A percentile compares a stretch with the other conserved stretches of the same genome.
Evolutionary conservation across 2,113 vertebrate genomes (phyloP).

Genomic region (Cyprinodon variegatus): DNA sequence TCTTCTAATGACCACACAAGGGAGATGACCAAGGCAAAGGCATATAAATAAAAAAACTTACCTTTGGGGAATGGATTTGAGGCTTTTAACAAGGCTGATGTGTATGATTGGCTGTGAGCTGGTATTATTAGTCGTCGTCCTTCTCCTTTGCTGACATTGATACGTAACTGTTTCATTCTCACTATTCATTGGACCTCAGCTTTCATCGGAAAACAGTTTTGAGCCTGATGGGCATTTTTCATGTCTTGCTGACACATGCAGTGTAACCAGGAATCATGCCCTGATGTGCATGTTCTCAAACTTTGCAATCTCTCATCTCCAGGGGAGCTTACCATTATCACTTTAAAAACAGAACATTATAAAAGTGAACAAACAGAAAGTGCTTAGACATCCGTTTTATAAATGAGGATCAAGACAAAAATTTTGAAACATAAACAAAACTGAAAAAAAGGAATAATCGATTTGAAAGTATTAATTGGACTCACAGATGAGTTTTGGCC

Average conservation of each 20-base stretch:
- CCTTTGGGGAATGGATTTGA: conserved; percentile 52
- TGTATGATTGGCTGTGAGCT: conserved; percentile 58
- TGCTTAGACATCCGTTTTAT: conserved; percentile 60
- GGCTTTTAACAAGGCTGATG: conserved; percentile 55
- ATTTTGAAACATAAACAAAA: conserved; percentile 54
- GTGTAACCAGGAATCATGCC: conserved; percentile 30
- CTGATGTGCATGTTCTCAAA: conserved; percentile 34
- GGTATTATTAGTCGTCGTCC: conserved; percentile 58
- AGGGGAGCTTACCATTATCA: conserved; percentile 54
- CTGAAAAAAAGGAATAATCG: conserved; percentile 52
- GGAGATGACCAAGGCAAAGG: conserved; percentile 37
- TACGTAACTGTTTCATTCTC: conserved; percentile 71
- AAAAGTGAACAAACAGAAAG: conserved; percentile 63
- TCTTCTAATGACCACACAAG: conserved; percentile 66
- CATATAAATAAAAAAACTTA: conserved; percentile 39
- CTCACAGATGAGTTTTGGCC: conserved; percentile 72
- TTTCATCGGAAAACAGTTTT: conserved; percentile 63
- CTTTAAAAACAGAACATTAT: conserved; percentile 33
- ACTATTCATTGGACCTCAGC: conserved; percentile 61
- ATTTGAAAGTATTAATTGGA: conserved; percentile 69
- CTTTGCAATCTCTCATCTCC: conserved; percentile 54
- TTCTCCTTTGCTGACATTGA: conserved; percentile 52
- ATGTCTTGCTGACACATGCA: conserved; percentile 59
- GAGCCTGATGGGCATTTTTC: conserved; percentile 45
- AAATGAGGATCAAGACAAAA: conserved; percentile 25